A percentile compares a stretch with the other conserved stretches of the same genome.
Conservation (phyloP, 2,888 invertebrate species). For the Pomacea canaliculata region DNA sequence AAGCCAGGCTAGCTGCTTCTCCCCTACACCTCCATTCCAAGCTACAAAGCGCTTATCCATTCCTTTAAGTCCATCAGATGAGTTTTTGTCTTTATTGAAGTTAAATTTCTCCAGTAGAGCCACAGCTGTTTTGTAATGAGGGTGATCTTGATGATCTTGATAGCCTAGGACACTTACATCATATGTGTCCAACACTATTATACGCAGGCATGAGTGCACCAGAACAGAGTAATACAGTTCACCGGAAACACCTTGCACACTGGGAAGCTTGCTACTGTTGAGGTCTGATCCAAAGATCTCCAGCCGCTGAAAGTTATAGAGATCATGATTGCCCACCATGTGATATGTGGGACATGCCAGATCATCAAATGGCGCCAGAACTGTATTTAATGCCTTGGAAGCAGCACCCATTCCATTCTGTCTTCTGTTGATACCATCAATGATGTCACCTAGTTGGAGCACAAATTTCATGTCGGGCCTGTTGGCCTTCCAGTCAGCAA, state of each 20-base stretch:
- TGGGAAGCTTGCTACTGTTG: constrained; percentile 37
- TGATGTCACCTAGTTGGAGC: constrained; percentile 69
- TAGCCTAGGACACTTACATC: constrained; percentile 66
- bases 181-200: constrained; percentile 67
- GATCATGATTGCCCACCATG: constrained; percentile 69
- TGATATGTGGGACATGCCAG: constrained; percentile 54
- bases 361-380: constrained; percentile 52
- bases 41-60: constrained; percentile 57
- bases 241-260: constrained; percentile 24
- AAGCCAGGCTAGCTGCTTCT: constrained; percentile 67
- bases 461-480: constrained; percentile 54
- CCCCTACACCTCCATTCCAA: constrained; percentile 68
- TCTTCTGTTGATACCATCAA: constrained; percentile 65
- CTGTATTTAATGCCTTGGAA: constrained; percentile 49
- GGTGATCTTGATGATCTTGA: constrained; percentile 33
- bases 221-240: constrained; percentile 61
- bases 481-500: constrained; percentile 56
- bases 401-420: constrained; percentile 40
- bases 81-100: constrained; percentile 60
- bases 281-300: constrained; percentile 48
- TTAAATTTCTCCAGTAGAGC: constrained; percentile 54
- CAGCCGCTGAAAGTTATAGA: constrained; percentile 67
- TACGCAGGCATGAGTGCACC: constrained; percentile 52
- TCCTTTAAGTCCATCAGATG: constrained; percentile 54
- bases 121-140: constrained; percentile 51